Base-by-base conservation (phyloP, 2,888 invertebrate genomes). In the Pheosia gnoma region DNA sequence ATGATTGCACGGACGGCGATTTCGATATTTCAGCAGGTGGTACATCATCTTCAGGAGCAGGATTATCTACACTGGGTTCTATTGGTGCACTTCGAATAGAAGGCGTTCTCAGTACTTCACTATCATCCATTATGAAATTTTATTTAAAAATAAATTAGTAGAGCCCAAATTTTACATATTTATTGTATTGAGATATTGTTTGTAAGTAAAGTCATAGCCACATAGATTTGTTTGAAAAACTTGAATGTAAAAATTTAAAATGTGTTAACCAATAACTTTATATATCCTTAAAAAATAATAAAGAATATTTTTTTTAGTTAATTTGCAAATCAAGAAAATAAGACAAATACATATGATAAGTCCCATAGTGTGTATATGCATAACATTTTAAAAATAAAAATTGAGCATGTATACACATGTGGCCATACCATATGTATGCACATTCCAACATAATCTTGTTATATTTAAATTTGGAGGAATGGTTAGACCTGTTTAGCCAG, bases 171-270 rank as follows among this genome's bases (percentile, higher is more conserved):
- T 75, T 75, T 67, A 78, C 78, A 80, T 82, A 71, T 71, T 78
- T 70, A 68, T 63, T 66, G 45, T 63, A 67, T 76, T 73, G n/a
- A 39, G 57, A 57, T 60, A 47, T 47, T 55, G 62, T 54, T 69
- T 71, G 67, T 62, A 66, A 47, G 41, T 41, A 1, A 41, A 7
- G 55, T 60, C 90, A 86, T 86, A 79, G 80, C 90, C 88, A 60
- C 73, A 69, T 80, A 63, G 90, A 89, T 83, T 79, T 58, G 39
- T 59, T 57, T 62, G 63, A 66, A 74, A 75, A 66, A 74, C 60
- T 72, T 63, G 54, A 55, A 55, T 55, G 7, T 36, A 39, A 39
- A 55, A 3, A 36, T 52, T 52, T 65, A 55, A 62, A 75, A 53
- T 51, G 43, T 43, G 43, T 25, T 25, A 1, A 25, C 25, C 25